Evolutionary conservation across 2,797 vertebrate species (phyloP).

Genomic region (Vultur gryphus): DNA sequence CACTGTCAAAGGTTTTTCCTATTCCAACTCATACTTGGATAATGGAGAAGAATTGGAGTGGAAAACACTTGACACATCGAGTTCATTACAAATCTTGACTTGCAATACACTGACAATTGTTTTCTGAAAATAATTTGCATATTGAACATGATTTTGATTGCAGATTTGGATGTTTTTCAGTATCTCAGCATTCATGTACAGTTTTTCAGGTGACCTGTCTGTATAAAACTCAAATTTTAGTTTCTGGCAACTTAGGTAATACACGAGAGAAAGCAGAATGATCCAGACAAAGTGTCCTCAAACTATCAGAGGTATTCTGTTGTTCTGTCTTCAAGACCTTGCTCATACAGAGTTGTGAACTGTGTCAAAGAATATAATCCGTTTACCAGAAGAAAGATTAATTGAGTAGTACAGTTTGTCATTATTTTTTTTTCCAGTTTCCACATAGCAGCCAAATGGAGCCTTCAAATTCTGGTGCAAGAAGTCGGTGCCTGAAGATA

Average conservation of each 20-base stretch:
- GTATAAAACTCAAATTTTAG: neutral
- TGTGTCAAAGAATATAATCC: constrained; percentile 23
- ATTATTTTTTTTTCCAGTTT: neutral
- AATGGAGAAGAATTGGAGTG: neutral
- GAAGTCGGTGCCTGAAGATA: neutral
- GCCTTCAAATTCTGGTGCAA: neutral
- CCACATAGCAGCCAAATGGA: neutral
- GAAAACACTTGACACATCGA: neutral
- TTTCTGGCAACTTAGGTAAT: neutral
- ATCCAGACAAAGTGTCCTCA: neutral
- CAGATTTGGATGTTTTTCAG: neutral
- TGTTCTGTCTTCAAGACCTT: constrained; percentile 15
- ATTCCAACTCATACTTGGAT: neutral
- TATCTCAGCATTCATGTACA: neutral
- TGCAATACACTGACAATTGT: neutral
- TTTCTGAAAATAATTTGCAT: neutral
- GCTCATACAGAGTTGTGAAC: neutral
- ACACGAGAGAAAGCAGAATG: neutral
- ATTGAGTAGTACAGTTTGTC: constrained; percentile 32
- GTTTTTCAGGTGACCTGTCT: neutral
- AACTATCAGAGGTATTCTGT: constrained; percentile 7
- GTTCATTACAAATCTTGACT: neutral
- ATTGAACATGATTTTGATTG: neutral
- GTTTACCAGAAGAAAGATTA: neutral
- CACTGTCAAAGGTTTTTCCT: neutral